phyloP scores from a whole-genome alignment of 2,113 vertebrate genomes.

The Pelodiscus sinensis region DNA sequence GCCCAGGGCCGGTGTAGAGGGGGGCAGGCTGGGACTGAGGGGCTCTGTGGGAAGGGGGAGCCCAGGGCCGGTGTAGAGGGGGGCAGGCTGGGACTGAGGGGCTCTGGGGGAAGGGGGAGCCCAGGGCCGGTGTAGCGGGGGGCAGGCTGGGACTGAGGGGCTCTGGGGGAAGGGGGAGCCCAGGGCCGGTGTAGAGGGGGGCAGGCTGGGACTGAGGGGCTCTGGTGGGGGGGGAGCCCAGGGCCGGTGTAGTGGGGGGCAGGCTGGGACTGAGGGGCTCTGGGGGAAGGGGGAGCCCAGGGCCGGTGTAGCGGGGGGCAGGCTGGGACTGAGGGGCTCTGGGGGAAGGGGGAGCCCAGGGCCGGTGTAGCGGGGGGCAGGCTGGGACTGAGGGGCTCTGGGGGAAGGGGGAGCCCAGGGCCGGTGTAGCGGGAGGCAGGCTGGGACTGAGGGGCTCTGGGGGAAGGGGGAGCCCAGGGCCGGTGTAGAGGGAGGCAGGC shows the following conservation, averaged over 20 bases:
- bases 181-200: no score
- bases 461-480: accelerated
- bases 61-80: no score
- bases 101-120: no score
- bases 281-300: accelerated
- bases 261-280: no score
- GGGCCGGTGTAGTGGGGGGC: no score
- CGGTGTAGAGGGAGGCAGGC: not conserved
- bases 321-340: no score
- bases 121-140: no score
- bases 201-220: not conserved
- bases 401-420: not conserved
- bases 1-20: not conserved
- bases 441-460: accelerated
- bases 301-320: not conserved
- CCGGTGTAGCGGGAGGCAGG: no score
- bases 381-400: not conserved
- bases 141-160: not conserved
- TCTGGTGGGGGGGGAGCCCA: not conserved
- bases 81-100: no score
- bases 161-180: not conserved
- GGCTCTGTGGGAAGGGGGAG: no score
- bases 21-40: no score
- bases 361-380: no score
- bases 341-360: not conserved